These are phyloP conservation scores for Idaea aversata DNA, from an alignment of 2,888 invertebrate genomes.

Conservation along the genomic window DNA sequence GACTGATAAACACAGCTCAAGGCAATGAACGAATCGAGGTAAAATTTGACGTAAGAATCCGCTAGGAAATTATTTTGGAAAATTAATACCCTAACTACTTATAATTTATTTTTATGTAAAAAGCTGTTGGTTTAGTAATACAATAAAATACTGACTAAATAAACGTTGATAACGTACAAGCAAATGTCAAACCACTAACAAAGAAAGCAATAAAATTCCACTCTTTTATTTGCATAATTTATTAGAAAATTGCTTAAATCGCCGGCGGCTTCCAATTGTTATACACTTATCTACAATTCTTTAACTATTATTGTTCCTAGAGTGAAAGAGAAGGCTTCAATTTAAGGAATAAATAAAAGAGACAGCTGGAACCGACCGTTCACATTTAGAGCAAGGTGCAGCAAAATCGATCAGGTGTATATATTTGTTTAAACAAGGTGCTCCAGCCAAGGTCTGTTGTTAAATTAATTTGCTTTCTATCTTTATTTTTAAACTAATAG, in stretches of 20 bases:
- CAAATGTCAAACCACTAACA: not conserved
- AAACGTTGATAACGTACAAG: not conserved
- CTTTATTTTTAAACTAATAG: constrained; percentile 5
- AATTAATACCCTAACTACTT: too few species aligned
- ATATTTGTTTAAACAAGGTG: constrained; percentile 71
- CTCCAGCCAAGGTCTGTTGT: constrained; percentile 53
- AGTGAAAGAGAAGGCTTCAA: constrained; percentile 37
- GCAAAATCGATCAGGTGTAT: constrained; percentile 74
- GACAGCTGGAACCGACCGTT: constrained; percentile 47
- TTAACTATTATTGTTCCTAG: constrained; percentile 31
- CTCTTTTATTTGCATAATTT: not conserved
- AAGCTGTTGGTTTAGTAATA: too few species aligned
- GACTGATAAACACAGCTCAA: too few species aligned
- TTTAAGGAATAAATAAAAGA: constrained; percentile 42
- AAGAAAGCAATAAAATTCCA: not conserved
- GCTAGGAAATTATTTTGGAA: too few species aligned
- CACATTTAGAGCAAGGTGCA: constrained; percentile 73
- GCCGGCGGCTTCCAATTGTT: constrained; percentile 35
- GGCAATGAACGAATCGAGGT: not conserved
- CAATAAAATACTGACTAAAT: too few species aligned
- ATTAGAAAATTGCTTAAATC: constrained; percentile 25
- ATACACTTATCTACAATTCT: constrained; percentile 25
- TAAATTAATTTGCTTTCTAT: constrained; percentile 48
- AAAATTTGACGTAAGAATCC: too few species aligned
- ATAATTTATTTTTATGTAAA: too few species aligned